Base-by-base conservation (phyloP, 2,797 vertebrate species). In the Brotula barbata region DNA sequence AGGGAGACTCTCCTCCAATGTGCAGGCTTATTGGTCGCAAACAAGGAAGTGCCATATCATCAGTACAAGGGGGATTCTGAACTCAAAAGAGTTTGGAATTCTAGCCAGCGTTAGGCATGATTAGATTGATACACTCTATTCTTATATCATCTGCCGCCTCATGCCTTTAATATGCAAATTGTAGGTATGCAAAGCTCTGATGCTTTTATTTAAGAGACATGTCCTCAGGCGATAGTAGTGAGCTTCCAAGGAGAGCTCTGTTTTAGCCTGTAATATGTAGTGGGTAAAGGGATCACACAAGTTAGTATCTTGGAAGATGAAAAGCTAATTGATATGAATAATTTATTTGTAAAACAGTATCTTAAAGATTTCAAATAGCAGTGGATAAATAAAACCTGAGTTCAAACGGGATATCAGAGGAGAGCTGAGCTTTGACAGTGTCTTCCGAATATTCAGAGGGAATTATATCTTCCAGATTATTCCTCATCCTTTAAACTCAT, bases 141-240 rank as follows among this genome's bases (percentile, higher is more conserved):
- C 92, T 78, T 91, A 88, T 87, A 85, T 89, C 87, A 48, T 73
- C 67, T 41, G 64, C 81, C 83, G 83, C 80, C 44, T 58, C 12
- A 51, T 46, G 77, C 80, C 90, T 86, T 94, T 96, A 93, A 89
- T 93, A 95, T 96, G 94, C 89, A 94, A 93, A 96, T 95, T 73
- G 83, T 87, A 94, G 93, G 90, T 95, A 94, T 92, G 93, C 90
- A 94, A 92, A 94, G 93, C 93, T 93, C 89, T 89, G 79, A 90
- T 92, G 91, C 94, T 94, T 95, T 96, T 94, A 92, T 94, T 96
- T 94, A 93, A 94, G 94, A 94, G 94, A 93, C 92, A 89, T 94
- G 92, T 93, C 95, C 93, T 87, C 82, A 67, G 94, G 95, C 93
- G 83, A 90, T 90, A 87, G 90, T 91, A 88, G 89, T 89, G 90